These are phyloP conservation scores for Clamator glandarius DNA, from an alignment of 2,797 vertebrate genomes.

Conservation along the genomic window DNA sequence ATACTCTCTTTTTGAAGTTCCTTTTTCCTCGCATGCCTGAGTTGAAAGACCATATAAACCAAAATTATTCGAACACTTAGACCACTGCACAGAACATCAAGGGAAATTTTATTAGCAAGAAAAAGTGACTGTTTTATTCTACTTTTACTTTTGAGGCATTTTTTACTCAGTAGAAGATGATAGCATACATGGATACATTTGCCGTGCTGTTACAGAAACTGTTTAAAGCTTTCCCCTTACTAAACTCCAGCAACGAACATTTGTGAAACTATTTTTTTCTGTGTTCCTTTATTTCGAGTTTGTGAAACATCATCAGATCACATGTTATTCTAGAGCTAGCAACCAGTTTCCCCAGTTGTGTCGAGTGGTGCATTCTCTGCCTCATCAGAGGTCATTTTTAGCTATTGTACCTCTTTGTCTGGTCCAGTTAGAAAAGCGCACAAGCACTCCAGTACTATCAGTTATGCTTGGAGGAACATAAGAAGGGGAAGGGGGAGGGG, in stretches of 20 bases:
- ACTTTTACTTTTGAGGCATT: conserved; percentile 48
- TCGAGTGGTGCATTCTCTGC: accelerated
- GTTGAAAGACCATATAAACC: conserved; percentile 62
- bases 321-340: not conserved
- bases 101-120: conserved; percentile 15
- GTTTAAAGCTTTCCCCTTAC: not conserved
- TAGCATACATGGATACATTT: not conserved
- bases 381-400: conserved; percentile 29
- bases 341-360: not conserved
- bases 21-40: conserved; percentile 66
- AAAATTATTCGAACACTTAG: conserved; percentile 60
- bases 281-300: not conserved
- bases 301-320: not conserved
- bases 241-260: not conserved
- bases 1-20: conserved; percentile 70
- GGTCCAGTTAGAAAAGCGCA: conserved; percentile 57
- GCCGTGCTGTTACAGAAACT: not conserved
- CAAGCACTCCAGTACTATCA: conserved; percentile 33
- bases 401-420: conserved; percentile 48
- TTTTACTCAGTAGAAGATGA: conserved; percentile 15
- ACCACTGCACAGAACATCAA: conserved; percentile 46
- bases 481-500: conserved; percentile 26
- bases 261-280: not conserved
- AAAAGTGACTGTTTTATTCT: conserved; percentile 51
- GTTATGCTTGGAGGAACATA: conserved; percentile 58